Evolutionary conservation across 2,888 invertebrate genomes (phyloP).

Genomic region (Druceiella hillmani): DNA sequence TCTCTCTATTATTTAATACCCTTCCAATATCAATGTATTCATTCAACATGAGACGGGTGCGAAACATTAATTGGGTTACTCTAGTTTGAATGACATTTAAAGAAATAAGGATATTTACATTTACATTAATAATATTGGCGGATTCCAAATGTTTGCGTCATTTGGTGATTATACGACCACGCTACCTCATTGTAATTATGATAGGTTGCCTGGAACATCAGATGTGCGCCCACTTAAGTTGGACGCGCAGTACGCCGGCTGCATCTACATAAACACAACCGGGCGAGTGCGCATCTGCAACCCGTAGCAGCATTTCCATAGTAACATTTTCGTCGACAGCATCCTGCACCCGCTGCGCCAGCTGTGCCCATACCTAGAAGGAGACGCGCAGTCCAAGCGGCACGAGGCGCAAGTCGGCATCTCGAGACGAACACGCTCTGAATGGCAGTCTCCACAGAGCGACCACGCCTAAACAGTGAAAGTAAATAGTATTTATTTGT

Average conservation of each 20-base stretch:
- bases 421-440: slow-evolving; percentile 67
- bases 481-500: too few species aligned
- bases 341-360: slow-evolving; percentile 63
- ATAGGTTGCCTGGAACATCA: slow-evolving; percentile 75
- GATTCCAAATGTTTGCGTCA: slow-evolving; percentile 64
- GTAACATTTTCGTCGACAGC: slow-evolving; percentile 73
- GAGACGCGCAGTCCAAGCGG: slow-evolving; percentile 65
- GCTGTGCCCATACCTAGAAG: slow-evolving; percentile 41
- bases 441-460: slow-evolving; percentile 70
- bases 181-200: slow-evolving; percentile 80
- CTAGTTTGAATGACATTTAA: too few species aligned
- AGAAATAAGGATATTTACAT: too few species aligned
- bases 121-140: too few species aligned
- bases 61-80: too few species aligned
- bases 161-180: slow-evolving; percentile 75
- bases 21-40: too few species aligned
- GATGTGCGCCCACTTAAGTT: slow-evolving; percentile 79
- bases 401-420: slow-evolving; percentile 71
- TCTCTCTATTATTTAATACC: too few species aligned
- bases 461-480: too few species aligned
- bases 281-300: slow-evolving; percentile 64
- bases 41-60: too few species aligned
- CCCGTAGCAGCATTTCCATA: slow-evolving; percentile 72
- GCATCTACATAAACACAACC: slow-evolving; percentile 65
- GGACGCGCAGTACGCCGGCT: slow-evolving; percentile 67